A percentile compares a stretch with the other conserved stretches of the same genome.
These are phyloP conservation scores for Potamarius usumacintae DNA, from an alignment of 2,113 vertebrate species.

Conservation along the genomic window DNA sequence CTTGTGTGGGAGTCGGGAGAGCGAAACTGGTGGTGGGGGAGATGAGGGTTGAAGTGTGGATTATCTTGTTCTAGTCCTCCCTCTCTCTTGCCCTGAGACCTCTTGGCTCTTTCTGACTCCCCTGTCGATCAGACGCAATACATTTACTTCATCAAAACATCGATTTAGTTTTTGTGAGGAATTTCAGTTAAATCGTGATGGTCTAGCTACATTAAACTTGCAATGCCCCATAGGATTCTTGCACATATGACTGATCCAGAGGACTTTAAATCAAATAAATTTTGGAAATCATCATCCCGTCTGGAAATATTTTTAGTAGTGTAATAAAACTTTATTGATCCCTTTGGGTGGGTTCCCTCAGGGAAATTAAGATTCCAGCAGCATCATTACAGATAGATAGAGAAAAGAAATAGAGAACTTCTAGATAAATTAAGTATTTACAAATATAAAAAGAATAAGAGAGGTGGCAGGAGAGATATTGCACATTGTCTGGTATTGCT, in stretches of 20 bases:
- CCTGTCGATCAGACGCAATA: neutral
- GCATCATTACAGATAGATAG: no score
- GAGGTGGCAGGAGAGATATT: no score
- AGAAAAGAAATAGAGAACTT: no score
- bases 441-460: no score
- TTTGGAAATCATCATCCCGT: neutral
- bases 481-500: no score
- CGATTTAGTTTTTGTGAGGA: neutral
- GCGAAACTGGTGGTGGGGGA: neutral
- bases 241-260: neutral
- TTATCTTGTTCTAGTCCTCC: neutral
- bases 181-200: neutral
- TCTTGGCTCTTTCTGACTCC: neutral
- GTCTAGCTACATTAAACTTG: neutral
- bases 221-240: neutral
- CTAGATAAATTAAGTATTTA: no score
- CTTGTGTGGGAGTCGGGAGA: neutral
- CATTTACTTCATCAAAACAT: neutral
- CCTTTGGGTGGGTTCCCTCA: no score
- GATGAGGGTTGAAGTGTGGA: neutral
- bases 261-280: neutral
- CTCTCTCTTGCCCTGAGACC: neutral
- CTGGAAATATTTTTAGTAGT: neutral
- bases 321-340: no score
- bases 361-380: no score